phyloP scores from a whole-genome alignment of 2,797 vertebrate genomes.

The Cyclura pinguis region DNA sequence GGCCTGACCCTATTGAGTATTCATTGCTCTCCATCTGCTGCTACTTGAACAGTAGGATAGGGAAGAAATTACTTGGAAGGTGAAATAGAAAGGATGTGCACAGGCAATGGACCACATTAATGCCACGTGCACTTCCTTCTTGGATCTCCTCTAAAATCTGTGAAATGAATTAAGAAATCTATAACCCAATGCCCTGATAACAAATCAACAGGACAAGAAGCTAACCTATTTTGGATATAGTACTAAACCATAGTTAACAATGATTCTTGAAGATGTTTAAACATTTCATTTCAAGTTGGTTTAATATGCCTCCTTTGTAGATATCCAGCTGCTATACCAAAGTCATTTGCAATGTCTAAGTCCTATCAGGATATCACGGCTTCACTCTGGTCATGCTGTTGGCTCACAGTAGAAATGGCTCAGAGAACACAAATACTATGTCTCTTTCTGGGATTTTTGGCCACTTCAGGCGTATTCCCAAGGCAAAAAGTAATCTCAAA shows the following conservation, averaged over 20 bases:
- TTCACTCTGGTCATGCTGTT: neutral
- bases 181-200: neutral
- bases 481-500: neutral
- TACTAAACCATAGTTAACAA: neutral
- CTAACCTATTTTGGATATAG: neutral
- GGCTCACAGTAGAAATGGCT: neutral
- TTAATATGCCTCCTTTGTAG: neutral
- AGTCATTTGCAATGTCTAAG: neutral
- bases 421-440: neutral
- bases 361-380: neutral
- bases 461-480: neutral
- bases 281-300: neutral
- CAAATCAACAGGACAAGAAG: neutral
- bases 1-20: neutral
- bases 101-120: neutral
- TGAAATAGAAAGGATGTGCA: neutral
- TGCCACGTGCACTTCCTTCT: neutral
- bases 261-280: neutral
- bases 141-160: neutral
- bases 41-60: neutral
- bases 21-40: neutral
- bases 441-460: neutral
- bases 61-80: neutral
- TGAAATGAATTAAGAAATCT: neutral
- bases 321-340: neutral